phyloP scores from a whole-genome alignment of 2,797 vertebrate genomes.

The Galaxias olidus region DNA sequence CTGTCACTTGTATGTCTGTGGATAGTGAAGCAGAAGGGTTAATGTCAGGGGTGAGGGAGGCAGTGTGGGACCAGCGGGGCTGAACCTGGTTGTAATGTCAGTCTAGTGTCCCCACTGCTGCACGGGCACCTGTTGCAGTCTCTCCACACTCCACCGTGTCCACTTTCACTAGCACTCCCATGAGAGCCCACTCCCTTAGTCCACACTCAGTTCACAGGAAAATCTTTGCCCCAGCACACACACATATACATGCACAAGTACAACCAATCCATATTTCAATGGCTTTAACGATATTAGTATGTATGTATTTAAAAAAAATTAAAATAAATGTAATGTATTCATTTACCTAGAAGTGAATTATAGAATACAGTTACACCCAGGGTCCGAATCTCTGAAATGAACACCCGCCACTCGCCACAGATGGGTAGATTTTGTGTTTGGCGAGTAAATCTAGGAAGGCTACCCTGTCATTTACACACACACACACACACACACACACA shows the following conservation, averaged over 20 bases:
- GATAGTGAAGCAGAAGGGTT: conserved; percentile 13
- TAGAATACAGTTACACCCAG: too few relatives aligned
- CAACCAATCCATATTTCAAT: too few relatives aligned
- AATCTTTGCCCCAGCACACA: not conserved
- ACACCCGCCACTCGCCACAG: too few relatives aligned
- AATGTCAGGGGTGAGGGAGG: conserved; percentile 21
- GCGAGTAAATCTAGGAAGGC: too few relatives aligned
- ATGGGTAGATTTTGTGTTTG: too few relatives aligned
- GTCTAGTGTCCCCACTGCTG: conserved; percentile 16
- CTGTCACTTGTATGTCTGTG: not conserved
- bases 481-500: not conserved
- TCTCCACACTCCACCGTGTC: conserved; percentile 71
- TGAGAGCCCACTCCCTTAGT: conserved; percentile 6
- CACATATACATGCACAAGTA: too few relatives aligned
- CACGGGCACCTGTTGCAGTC: conserved; percentile 76
- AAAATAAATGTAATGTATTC: too few relatives aligned
- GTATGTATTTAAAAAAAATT: too few relatives aligned
- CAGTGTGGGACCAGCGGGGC: conserved; percentile 31
- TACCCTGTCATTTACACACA: not conserved
- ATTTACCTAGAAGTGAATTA: too few relatives aligned
- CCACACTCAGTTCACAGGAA: conserved; percentile 23
- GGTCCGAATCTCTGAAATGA: too few relatives aligned
- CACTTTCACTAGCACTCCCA: conserved; percentile 63
- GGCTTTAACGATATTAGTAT: too few relatives aligned
- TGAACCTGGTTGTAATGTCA: conserved; percentile 47